phyloP scores from a whole-genome alignment of 2,888 invertebrate species.

The Timema cristinae region DNA sequence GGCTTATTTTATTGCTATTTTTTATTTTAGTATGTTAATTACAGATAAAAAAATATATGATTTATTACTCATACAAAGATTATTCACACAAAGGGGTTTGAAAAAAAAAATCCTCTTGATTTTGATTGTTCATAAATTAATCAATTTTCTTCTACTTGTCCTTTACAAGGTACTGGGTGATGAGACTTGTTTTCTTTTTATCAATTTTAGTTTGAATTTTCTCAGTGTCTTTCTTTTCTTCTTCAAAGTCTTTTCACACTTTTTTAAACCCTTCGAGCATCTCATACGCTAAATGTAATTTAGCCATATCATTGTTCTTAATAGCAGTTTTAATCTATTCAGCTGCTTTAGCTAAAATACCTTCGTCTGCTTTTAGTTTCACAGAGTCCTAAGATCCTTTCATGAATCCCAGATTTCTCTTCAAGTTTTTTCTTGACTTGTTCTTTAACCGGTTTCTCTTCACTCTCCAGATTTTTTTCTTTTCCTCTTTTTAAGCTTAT shows the following conservation, averaged over 20 bases:
- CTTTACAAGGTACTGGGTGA: neutral
- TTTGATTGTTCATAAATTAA: neutral
- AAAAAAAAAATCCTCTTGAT: neutral
- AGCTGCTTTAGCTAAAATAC: too few relatives aligned
- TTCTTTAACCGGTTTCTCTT: neutral
- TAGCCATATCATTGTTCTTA: too few relatives aligned
- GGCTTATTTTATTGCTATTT: neutral
- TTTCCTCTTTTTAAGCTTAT: neutral
- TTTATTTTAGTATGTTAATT: too few relatives aligned
- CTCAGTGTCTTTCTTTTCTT: too few relatives aligned
- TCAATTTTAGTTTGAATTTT: slow-evolving; percentile 5
- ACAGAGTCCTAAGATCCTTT: neutral
- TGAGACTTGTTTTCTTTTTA: slow-evolving; percentile 11
- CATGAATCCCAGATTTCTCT: neutral
- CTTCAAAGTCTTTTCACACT: too few relatives aligned
- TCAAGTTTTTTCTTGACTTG: neutral
- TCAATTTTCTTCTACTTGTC: neutral
- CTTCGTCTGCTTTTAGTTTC: too few relatives aligned
- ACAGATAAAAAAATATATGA: neutral
- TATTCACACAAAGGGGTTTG: slow-evolving; percentile 14
- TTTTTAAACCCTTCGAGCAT: too few relatives aligned
- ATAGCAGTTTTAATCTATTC: too few relatives aligned
- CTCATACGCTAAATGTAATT: too few relatives aligned
- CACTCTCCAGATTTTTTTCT: neutral
- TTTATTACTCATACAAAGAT: slow-evolving; percentile 14